Conservation (phyloP, 2,797 vertebrate species). For the Parauchenoglanis punctatus region DNA sequence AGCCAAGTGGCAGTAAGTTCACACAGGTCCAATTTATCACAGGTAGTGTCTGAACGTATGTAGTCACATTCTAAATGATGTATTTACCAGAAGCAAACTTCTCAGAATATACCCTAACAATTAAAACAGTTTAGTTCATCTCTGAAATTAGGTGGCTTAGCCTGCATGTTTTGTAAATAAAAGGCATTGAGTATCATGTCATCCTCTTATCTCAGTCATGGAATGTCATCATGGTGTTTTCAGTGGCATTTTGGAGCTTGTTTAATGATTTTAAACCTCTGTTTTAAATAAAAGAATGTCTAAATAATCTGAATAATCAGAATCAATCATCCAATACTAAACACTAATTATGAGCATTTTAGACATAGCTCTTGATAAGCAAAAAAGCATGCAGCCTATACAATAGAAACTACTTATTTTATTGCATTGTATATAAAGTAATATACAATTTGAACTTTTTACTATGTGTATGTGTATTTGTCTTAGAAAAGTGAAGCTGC, state of each 20-base stretch:
- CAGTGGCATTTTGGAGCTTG: background rate
- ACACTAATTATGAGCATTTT: background rate
- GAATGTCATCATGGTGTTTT: background rate
- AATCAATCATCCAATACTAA: background rate
- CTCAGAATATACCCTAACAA: background rate
- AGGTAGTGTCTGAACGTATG: background rate
- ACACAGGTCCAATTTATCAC: background rate
- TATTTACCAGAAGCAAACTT: background rate
- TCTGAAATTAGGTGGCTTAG: background rate
- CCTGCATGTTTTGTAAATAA: background rate
- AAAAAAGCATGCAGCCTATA: background rate
- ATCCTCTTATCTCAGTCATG: background rate
- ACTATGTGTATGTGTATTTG: slow-evolving; percentile 17
- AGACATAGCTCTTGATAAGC: background rate
- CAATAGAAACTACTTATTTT: background rate
- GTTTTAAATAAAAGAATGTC: background rate
- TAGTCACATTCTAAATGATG: background rate
- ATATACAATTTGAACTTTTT: slow-evolving; percentile 16
- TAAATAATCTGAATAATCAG: background rate
- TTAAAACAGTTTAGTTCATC: background rate
- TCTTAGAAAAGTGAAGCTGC: slow-evolving; percentile 50
- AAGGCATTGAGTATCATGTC: background rate
- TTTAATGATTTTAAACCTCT: background rate
- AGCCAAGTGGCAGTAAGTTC: background rate
- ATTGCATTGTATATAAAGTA: background rate